Evolutionary conservation across 2,888 invertebrate genomes (phyloP).

Genomic region (Tricholauxania praeusta): DNA sequence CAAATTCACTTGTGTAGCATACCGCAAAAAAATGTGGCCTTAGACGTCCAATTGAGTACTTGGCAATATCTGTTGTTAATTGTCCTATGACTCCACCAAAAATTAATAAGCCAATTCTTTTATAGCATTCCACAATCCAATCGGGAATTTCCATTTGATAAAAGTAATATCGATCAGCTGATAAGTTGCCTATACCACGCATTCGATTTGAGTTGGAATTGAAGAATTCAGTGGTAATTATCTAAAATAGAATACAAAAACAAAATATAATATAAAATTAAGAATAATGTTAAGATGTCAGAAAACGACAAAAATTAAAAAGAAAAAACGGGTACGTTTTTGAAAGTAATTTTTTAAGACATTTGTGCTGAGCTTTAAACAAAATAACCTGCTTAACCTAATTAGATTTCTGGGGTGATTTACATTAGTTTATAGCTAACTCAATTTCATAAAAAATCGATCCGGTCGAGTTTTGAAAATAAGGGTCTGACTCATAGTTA

Average conservation of each 20-base stretch:
- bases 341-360: too few species aligned
- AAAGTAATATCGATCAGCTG: constrained; percentile 70
- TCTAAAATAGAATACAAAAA: constrained; percentile 70
- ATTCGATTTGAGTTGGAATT: constrained; percentile 50
- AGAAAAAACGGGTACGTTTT: too few species aligned
- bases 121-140: constrained; percentile 81
- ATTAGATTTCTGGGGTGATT: too few species aligned
- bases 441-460: too few species aligned
- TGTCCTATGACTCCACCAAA: constrained; percentile 90
- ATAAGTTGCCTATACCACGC: constrained; percentile 57
- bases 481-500: too few species aligned
- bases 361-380: too few species aligned
- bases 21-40: constrained; percentile 92
- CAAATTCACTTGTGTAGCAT: constrained; percentile 55
- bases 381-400: too few species aligned
- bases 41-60: constrained; percentile 91
- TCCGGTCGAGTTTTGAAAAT: too few species aligned
- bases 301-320: too few species aligned
- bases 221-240: constrained; percentile 76
- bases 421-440: too few species aligned
- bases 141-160: constrained; percentile 71
- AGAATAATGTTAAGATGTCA: neutral
- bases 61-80: constrained; percentile 90
- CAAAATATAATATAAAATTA: constrained; percentile 9
- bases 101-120: constrained; percentile 82